Evolutionary conservation across 1,140 invertebrate genomes (phyloP), one percentile per base, ranked within the genome.

Genomic region (Diachasma alloeum): DNA sequence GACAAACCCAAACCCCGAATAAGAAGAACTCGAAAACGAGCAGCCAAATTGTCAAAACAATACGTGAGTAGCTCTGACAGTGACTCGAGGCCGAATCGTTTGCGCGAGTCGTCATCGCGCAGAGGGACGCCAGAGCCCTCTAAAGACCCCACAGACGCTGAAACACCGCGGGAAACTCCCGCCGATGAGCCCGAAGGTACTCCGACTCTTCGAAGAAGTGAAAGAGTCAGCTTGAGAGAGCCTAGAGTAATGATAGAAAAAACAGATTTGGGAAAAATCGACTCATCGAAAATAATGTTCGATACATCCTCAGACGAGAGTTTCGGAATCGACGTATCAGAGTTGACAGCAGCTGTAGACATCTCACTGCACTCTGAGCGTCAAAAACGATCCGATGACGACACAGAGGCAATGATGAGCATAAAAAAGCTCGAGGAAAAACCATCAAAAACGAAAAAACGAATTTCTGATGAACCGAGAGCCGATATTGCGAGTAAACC

Each of bases 291-390:
- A 69, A 48, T 72, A 0, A 83, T 85, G 70, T 87, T 87, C 15
- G 87, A 89, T 24, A 86, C 83, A 42, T 89, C 87, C 0, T 90
- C 88, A 0, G 87, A 90, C 36, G 88, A 89, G 26, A 88, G 86
- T 75, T 87, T 88, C 11, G 83, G 81, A 0, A 82, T 87, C 22
- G 87, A 89, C 71, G 80, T 84, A 0, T 84, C 84, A 4, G 84
- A 84, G 17, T 68, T 85, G 36, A 81, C 83, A 0, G 81, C 82
- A 0, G 80, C 83, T 13, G 84, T 86, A 0, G 88, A 89, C 24
- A 87, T 84, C n/a, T 86, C 87, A 10, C 75, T 86, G 26, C 85
- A 82, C 75, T 82, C 80, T 0, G 85, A 87, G 22, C 79, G 75
- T 44, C 77, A 75, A 31, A 53, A 72, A 11, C 46, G 78, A 24